Evolutionary conservation across 1,140 invertebrate genomes (phyloP).

Genomic region (Cotesia chilonis): DNA sequence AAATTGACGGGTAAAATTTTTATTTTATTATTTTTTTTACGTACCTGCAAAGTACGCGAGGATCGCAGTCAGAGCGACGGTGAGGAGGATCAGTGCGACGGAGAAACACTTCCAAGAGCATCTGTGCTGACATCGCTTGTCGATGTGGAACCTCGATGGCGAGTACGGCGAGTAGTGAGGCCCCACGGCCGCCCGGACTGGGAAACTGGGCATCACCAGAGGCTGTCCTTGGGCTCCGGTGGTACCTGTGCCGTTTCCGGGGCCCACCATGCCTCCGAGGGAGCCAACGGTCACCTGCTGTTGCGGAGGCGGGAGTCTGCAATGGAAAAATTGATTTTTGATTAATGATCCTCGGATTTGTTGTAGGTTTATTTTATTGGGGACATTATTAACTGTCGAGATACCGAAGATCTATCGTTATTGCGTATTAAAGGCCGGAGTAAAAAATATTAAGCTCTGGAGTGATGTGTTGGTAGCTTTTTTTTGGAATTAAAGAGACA

Average conservation of each 20-base stretch:
- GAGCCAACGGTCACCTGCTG: conserved; percentile 64
- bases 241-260: conserved; percentile 57
- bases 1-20: neutral
- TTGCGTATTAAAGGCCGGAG: no score
- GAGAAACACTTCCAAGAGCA: conserved; percentile 96
- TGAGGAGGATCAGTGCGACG: conserved; percentile 88
- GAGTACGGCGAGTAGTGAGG: conserved; percentile 84
- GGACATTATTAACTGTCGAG: conserved; percentile 1
- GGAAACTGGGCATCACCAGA: conserved; percentile 82
- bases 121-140: conserved; percentile 88
- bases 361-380: neutral
- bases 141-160: conserved; percentile 91
- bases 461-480: neutral
- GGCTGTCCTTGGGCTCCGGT: conserved; percentile 66
- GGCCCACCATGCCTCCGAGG: conserved; percentile 57
- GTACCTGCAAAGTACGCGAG: conserved; percentile 94
- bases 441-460: neutral
- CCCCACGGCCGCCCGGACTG: conserved; percentile 74
- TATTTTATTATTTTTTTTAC: conserved; percentile 49
- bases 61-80: conserved; percentile 87
- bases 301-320: conserved; percentile 65
- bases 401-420: no score
- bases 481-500: conserved; percentile 8
- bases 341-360: neutral
- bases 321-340: conserved; percentile 44